Evolutionary conservation across 2,797 vertebrate genomes (phyloP).

Genomic region (Lepidocolaptes lacrymiger): DNA sequence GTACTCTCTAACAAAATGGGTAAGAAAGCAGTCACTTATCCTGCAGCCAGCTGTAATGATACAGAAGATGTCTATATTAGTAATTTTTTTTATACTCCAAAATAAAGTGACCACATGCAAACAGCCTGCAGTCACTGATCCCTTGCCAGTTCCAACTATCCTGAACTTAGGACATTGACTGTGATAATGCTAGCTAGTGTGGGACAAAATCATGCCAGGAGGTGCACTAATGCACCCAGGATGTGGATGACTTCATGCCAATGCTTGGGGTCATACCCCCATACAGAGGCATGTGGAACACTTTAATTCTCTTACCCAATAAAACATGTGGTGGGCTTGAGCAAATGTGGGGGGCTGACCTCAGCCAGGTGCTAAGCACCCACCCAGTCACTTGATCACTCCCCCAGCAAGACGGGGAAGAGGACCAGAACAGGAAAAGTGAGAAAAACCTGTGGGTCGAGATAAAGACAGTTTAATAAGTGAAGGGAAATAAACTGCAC

Average conservation of each 20-base stretch:
- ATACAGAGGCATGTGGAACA: background rate
- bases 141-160: background rate
- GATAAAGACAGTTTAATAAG: conserved; percentile 16
- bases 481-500: background rate
- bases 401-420: background rate
- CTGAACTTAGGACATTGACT: fast-evolving
- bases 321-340: background rate
- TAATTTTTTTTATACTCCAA: background rate
- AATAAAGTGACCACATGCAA: background rate
- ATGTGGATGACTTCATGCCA: background rate
- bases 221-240: background rate
- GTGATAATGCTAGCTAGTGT: background rate
- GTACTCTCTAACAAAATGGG: background rate
- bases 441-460: conserved; percentile 23
- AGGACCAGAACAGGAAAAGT: background rate
- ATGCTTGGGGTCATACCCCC: background rate
- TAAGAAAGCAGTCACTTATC: background rate
- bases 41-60: background rate
- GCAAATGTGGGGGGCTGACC: background rate
- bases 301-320: background rate
- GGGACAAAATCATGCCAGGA: background rate
- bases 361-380: background rate
- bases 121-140: background rate
- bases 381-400: background rate
- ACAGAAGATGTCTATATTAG: background rate